Evolutionary conservation across 2,888 invertebrate species (phyloP).

Genomic region (Aethes cnicana): DNA sequence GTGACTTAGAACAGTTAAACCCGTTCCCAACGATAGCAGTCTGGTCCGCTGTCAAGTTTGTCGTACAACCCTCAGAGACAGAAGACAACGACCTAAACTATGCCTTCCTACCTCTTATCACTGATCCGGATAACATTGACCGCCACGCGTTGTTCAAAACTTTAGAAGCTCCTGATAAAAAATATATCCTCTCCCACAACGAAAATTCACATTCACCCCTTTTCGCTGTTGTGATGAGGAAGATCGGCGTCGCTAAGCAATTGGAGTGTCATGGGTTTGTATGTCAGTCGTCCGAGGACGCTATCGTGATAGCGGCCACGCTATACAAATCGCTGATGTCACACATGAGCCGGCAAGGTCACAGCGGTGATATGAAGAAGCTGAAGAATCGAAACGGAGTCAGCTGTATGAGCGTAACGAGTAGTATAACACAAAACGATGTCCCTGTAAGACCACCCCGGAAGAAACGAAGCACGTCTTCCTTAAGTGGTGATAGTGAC

Average conservation of each 20-base stretch:
- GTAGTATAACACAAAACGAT: slow-evolving; percentile 78
- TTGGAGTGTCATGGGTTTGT: slow-evolving; percentile 96
- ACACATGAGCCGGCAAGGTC: slow-evolving; percentile 85
- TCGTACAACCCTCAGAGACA: slow-evolving; percentile 84
- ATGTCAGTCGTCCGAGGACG: slow-evolving; percentile 94
- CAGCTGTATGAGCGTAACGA: slow-evolving; percentile 89
- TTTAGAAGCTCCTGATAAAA: slow-evolving; percentile 78
- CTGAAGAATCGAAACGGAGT: slow-evolving; percentile 88
- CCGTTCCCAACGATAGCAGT: slow-evolving; percentile 96
- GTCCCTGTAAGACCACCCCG: slow-evolving; percentile 88
- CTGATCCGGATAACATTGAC: slow-evolving; percentile 90
- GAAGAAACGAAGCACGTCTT: slow-evolving; percentile 87
- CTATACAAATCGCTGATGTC: slow-evolving; percentile 94
- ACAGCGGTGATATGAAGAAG: slow-evolving; percentile 75
- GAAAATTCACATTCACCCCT: slow-evolving; percentile 90
- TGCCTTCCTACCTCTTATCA: slow-evolving; percentile 92
- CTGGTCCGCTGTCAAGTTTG: slow-evolving; percentile 95
- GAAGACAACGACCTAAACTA: slow-evolving; percentile 81
- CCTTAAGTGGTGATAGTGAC: slow-evolving; percentile 84
- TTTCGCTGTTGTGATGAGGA: slow-evolving; percentile 95
- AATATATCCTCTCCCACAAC: slow-evolving; percentile 81
- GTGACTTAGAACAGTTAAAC: slow-evolving; percentile 86
- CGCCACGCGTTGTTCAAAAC: slow-evolving; percentile 85
- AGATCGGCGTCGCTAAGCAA: slow-evolving; percentile 88
- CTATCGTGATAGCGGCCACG: slow-evolving; percentile 94